Percentiles rank a stretch among this genome's conserved stretches.
These are phyloP conservation scores for Drosophila leonis DNA, from an alignment of 2,888 invertebrate genomes.

Conservation along the genomic window DNA sequence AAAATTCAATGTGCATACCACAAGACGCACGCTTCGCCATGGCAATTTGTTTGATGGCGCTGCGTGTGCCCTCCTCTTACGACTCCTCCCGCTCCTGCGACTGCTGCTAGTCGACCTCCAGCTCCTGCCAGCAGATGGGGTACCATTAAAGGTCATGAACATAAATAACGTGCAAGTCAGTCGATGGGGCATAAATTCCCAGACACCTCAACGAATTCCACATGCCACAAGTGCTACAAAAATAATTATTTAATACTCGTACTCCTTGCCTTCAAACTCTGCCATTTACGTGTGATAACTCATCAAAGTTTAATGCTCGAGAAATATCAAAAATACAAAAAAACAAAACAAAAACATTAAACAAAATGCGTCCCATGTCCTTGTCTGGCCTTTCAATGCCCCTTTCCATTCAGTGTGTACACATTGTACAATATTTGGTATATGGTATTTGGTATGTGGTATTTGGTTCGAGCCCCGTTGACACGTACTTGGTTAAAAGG, in stretches of 20 bases:
- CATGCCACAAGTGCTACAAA: conserved; percentile 60
- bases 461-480: conserved; percentile 59
- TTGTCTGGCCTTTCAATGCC: conserved; percentile 43
- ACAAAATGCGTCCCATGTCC: conserved; percentile 37
- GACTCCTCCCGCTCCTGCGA: no score
- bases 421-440: conserved; percentile 47
- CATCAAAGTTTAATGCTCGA: conserved; percentile 73
- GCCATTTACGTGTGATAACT: conserved; percentile 66
- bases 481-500: conserved; percentile 82
- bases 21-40: conserved; percentile 57
- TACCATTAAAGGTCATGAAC: conserved; percentile 78
- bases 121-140: conserved; percentile 30
- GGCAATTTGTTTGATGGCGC: conserved; percentile 80
- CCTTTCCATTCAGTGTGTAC: not conserved
- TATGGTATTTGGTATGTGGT: conserved; percentile 37
- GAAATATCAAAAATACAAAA: conserved; percentile 52
- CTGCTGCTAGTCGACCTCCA: not conserved
- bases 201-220: conserved; percentile 53
- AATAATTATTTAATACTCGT: conserved; percentile 70
- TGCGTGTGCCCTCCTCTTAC: conserved; percentile 35
- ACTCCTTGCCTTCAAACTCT: conserved; percentile 13
- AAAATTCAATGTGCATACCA: conserved; percentile 79
- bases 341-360: conserved; percentile 21
- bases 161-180: conserved; percentile 67
- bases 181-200: conserved; percentile 38